Evolutionary conservation across 2,113 vertebrate species (phyloP), one percentile per base, ranked within the genome.

Genomic region (Origma solitaria): DNA sequence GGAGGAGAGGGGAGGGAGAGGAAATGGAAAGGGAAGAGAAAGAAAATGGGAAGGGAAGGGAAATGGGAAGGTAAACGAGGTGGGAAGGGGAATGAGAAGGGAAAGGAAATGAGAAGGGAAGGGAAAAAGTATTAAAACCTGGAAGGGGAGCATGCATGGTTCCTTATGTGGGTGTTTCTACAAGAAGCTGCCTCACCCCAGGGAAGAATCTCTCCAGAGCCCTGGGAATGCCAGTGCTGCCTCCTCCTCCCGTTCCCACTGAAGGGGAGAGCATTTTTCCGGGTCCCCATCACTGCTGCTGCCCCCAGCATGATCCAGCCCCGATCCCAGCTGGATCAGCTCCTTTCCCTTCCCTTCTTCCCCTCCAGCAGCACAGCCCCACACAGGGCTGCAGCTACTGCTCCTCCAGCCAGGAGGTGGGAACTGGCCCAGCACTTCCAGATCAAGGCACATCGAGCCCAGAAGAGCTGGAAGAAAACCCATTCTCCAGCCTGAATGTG

Each of bases 381-480:
- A 35, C 14, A 11, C 53, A 28, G 0, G 40, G 40, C 61, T 47
- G 64, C 69, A 51, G 70, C 1, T 0, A 11, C 73, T 37, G 33
- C 70, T 44, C 40, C 64, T 42, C 35, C 27, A 9, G 0, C 18
- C 0, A 3, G 24, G n/a, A 12, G 7, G 15, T 25, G 33, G 4
- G 10, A 75, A 44, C n/a, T 51, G 50, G 18, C 72, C 73, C 60
- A 65, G 78, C 12, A 9, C 33, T 30, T 25, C 21, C 47, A 27
- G 22, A 68, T 60, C 75, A 33, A n/a, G 45, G 56, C 62, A 60
- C 13, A 47, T 35, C 49, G 30, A 54, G 47, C 28, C 37, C 51
- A 49, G 37, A 58, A 13, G 5, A 50, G n/a, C 37, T 19, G 22
- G 37, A 47, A 69, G 57, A 80, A 69, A 83, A 30, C 4, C 2